Conservation (phyloP, 2,888 invertebrate genomes). For the Netelia virgata region DNA sequence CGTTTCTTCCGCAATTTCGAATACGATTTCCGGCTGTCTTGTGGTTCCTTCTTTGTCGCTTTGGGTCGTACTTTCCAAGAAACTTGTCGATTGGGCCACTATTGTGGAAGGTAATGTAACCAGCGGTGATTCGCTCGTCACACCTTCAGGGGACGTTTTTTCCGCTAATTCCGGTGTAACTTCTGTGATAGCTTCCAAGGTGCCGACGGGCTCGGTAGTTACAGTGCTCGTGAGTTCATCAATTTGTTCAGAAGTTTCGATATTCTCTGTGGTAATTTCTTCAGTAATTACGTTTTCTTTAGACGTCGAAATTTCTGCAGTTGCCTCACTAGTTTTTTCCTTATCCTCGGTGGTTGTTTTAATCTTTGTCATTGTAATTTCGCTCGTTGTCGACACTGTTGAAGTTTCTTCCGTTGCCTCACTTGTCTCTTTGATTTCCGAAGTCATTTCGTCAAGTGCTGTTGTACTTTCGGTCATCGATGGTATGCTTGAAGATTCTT, state of each 20-base stretch:
- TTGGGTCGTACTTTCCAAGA: neutral
- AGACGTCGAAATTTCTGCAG: neutral
- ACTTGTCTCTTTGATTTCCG: neutral
- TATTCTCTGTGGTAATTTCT: neutral
- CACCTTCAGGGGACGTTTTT: neutral
- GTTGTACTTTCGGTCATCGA: no score
- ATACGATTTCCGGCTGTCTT: conserved; percentile 42
- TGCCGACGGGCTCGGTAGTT: conserved; percentile 5
- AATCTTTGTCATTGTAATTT: neutral
- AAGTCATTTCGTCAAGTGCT: neutral
- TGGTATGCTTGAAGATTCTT: no score
- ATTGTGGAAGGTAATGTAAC: conserved; percentile 17
- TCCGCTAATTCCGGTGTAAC: neutral
- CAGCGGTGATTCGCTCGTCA: neutral
- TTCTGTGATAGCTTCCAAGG: neutral
- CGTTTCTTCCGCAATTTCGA: conserved; percentile 60
- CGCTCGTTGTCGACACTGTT: neutral
- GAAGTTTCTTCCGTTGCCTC: neutral
- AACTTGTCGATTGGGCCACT: conserved; percentile 5
- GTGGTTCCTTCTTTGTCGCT: neutral
- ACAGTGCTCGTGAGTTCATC: neutral
- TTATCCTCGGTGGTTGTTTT: neutral
- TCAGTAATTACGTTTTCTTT: neutral
- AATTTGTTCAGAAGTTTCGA: neutral
- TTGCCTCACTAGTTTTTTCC: neutral